phyloP scores from a whole-genome alignment of 2,888 invertebrate genomes.

The Conus canariensis region DNA sequence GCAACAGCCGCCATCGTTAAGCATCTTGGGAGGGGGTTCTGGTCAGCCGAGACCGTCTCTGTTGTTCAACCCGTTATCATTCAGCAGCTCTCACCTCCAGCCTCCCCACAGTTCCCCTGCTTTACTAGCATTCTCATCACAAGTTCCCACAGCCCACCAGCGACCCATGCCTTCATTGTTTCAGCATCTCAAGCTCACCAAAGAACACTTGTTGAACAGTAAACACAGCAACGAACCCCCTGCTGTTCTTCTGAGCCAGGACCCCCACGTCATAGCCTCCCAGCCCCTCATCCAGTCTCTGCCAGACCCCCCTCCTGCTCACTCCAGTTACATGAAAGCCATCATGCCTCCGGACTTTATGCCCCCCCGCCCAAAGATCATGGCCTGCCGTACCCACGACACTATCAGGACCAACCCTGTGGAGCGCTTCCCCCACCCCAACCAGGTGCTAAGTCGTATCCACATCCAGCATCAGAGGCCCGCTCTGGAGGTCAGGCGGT shows the following conservation, averaged over 20 bases:
- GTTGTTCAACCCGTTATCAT: conserved; percentile 1
- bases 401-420: conserved; percentile 33
- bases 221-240: neutral
- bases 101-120: neutral
- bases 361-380: neutral
- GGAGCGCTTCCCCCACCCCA: conserved; percentile 49
- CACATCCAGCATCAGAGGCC: conserved; percentile 42
- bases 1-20: neutral
- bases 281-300: neutral
- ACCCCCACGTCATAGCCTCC: conserved; percentile 28
- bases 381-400: conserved; percentile 34
- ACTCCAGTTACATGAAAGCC: conserved; percentile 1
- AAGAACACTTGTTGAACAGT: conserved; percentile 31
- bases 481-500: neutral
- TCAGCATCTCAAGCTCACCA: conserved; percentile 6
- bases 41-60: neutral
- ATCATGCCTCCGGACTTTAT: conserved; percentile 23
- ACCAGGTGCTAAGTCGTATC: conserved; percentile 50
- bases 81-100: neutral
- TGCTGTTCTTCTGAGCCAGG: neutral
- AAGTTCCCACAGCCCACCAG: conserved; percentile 16
- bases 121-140: neutral
- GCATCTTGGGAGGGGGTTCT: neutral
- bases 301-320: conserved; percentile 14
- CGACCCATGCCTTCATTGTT: conserved; percentile 4